These are phyloP conservation scores for Eretmodus cyanostictus DNA, from an alignment of 2,113 vertebrate genomes.

Conservation along the genomic window DNA sequence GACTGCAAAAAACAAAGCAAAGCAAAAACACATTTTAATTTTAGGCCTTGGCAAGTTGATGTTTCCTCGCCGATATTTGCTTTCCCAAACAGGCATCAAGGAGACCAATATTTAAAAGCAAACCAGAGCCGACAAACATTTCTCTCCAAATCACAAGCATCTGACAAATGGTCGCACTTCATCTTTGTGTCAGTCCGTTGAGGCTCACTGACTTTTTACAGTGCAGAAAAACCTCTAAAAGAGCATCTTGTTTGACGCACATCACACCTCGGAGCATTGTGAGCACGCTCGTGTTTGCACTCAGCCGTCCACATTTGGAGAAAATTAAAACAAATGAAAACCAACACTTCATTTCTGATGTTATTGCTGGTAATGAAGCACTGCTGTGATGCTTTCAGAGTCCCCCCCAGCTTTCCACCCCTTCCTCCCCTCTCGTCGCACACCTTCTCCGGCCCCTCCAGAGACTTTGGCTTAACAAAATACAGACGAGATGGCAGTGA, in stretches of 20 bases:
- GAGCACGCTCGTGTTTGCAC: slow-evolving; percentile 13
- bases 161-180: neutral
- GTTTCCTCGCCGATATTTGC: neutral
- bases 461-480: slow-evolving; percentile 58
- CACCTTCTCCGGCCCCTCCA: slow-evolving; percentile 45
- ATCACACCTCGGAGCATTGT: slow-evolving; percentile 65
- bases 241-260: slow-evolving; percentile 42
- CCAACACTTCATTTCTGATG: slow-evolving; percentile 69
- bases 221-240: neutral
- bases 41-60: neutral
- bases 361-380: slow-evolving; percentile 68
- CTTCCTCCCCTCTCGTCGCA: slow-evolving; percentile 23
- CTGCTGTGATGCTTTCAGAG: slow-evolving; percentile 47
- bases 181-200: slow-evolving; percentile 1
- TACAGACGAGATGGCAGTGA: slow-evolving; percentile 54
- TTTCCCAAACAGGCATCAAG: neutral
- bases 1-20: neutral
- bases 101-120: neutral
- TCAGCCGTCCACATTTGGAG: slow-evolving; percentile 57
- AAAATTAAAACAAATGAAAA: slow-evolving; percentile 71
- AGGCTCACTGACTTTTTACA: slow-evolving; percentile 25
- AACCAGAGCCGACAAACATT: neutral
- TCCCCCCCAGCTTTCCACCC: neutral
- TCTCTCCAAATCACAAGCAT: neutral
- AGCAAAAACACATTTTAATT: neutral